Percentiles rank a stretch among this genome's conserved stretches.
phyloP scores from a whole-genome alignment of 2,797 vertebrate species.

The Macropus fuliginosus region DNA sequence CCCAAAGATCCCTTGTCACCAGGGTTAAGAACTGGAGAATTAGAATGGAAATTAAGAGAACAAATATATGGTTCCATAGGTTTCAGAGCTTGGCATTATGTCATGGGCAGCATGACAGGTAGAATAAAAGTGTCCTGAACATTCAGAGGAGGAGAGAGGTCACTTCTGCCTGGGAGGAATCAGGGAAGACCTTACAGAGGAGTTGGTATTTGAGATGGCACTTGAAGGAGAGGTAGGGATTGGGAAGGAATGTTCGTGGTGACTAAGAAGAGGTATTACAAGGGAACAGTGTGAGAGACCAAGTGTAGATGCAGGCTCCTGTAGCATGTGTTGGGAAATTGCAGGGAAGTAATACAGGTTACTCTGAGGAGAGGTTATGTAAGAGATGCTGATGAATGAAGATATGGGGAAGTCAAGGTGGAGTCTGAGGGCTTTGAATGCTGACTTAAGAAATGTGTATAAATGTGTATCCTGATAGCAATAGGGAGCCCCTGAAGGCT shows the following conservation, averaged over 20 bases:
- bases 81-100: neutral
- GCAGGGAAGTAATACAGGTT: neutral
- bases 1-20: neutral
- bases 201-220: neutral
- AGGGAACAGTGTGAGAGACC: neutral
- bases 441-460: neutral
- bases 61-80: neutral
- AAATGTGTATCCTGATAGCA: neutral
- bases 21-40: neutral
- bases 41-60: neutral
- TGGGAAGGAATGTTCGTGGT: neutral
- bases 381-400: neutral
- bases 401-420: neutral
- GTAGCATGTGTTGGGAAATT: neutral
- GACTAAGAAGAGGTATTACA: neutral
- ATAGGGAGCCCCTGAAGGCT: neutral
- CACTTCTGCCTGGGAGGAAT: neutral
- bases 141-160: neutral
- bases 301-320: neutral
- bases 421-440: neutral
- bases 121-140: neutral
- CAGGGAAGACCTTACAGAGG: neutral
- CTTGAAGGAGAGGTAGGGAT: neutral
- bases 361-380: neutral
- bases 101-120: neutral